Base-by-base conservation (phyloP, 1,140 invertebrate genomes). In the Aphelenchoides fujianensis region DNA sequence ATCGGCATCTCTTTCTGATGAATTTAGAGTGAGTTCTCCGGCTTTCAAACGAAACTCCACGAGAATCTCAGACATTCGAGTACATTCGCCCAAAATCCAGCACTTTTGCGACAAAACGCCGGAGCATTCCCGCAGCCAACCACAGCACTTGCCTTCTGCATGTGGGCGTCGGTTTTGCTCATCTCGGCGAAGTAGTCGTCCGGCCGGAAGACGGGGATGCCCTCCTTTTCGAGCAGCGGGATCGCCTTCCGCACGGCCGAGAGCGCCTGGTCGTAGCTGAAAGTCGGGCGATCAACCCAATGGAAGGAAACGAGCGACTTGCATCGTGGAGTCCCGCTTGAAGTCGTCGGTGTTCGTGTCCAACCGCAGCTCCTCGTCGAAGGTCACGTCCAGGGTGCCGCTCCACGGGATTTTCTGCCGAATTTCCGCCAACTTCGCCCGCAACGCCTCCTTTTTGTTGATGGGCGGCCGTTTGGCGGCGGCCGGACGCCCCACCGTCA, bases 111-210 rank as follows among this genome's bases (percentile, higher is more conserved):
- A n/a, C n/a, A n/a, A n/a, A n/a, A n/a, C n/a, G n/a, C n/a, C n/a
- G n/a, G n/a, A n/a, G n/a, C n/a, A n/a, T n/a, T n/a, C n/a, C n/a
- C n/a, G 12, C 41, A 48, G 23, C 23, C 23, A 48, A 48, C 41
- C 31, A n/a, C n/a, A n/a, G n/a, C n/a, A 23, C 9, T 61, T 35
- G 90, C 89, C 85, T 95, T 97, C 82, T 96, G 92, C 96, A 99
- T 99, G 76, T 98, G 96, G 48, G 89, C 88, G 86, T 99, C 96
- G 59, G 92, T 89, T 85, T 99, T 99, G 1, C 93, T 93, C 96
- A 98, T 98, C 88, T 98, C 92, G 0, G 95, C 96, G 87, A 96
- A 98, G 86, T 96, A 98, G 86, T 98, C 95, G 34, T 93, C 91
- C 0, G 96, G 96, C 2, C 82, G 76, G 28, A 75, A 59, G 27